Evolutionary conservation across 2,888 invertebrate species (phyloP).

Genomic region (Lepidocyrtoides sp.): DNA sequence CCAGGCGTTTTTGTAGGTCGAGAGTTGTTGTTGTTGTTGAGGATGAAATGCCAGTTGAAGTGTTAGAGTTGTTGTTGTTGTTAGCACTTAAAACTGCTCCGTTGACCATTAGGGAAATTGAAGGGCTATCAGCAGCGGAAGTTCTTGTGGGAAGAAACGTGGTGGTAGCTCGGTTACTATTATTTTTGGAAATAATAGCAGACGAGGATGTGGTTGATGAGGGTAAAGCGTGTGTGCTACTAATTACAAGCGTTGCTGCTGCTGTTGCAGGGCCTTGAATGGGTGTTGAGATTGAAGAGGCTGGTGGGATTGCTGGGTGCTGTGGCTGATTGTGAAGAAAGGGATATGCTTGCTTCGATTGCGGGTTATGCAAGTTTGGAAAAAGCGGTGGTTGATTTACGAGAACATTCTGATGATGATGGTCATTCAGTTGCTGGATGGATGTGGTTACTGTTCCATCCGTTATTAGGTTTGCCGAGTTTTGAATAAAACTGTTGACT

Average conservation of each 20-base stretch:
- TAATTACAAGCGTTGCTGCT: constrained; percentile 63
- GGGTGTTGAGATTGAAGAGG: constrained; percentile 31
- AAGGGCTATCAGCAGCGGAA: constrained; percentile 41
- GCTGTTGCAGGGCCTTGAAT: neutral
- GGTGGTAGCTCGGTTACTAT: neutral
- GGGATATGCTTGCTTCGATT: constrained; percentile 31
- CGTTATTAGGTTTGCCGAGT: constrained; percentile 9
- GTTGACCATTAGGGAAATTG: constrained; percentile 78
- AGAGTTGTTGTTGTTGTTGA: constrained; percentile 27
- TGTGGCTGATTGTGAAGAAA: constrained; percentile 46
- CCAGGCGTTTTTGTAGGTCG: constrained; percentile 81
- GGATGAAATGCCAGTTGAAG: constrained; percentile 19
- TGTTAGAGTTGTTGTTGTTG: constrained; percentile 1
- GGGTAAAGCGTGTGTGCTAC: constrained; percentile 61
- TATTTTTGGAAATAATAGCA: neutral
- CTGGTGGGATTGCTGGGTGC: neutral
- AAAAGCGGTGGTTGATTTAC: constrained; percentile 35
- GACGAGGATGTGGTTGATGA: constrained; percentile 65
- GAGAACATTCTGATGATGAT: neutral
- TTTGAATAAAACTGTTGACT: constrained; percentile 27
- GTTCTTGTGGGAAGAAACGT: constrained; percentile 10
- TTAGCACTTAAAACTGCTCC: constrained; percentile 58
- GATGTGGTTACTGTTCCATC: constrained; percentile 4
- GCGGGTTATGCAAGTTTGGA: constrained; percentile 21
- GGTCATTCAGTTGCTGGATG: constrained; percentile 25